Evolutionary conservation across 2,797 vertebrate species (phyloP).

Genomic region (Trematomus bernacchii): DNA sequence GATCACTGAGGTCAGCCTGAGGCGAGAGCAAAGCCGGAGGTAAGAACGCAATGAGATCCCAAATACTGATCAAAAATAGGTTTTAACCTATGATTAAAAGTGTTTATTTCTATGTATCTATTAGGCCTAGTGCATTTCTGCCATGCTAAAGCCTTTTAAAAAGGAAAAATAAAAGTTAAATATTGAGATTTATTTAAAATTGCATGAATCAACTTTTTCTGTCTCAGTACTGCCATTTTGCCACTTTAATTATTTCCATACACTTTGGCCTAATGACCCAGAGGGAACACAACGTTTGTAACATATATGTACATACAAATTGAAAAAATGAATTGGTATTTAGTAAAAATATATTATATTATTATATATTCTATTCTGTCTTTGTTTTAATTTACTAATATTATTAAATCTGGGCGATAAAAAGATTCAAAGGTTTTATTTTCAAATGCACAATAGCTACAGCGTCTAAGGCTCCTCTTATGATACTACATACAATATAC

Average conservation of each 20-base stretch:
- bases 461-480: no score
- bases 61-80: not conserved
- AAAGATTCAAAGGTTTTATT: no score
- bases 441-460: no score
- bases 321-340: not conserved
- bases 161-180: not conserved
- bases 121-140: not conserved
- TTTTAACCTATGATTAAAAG: not conserved
- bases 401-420: not conserved
- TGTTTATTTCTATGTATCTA: not conserved
- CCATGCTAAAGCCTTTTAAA: not conserved
- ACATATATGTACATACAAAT: not conserved
- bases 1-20: conserved; percentile 63
- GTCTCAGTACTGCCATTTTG: not conserved
- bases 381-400: not conserved
- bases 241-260: not conserved
- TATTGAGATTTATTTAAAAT: not conserved
- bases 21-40: conserved; percentile 63
- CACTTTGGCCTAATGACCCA: not conserved
- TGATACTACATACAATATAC: no score
- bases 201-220: not conserved
- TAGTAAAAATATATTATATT: no score
- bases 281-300: not conserved
- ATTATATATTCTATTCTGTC: not conserved
- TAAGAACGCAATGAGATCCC: conserved; percentile 60